A percentile compares a stretch with the other conserved stretches of the same genome.
Conservation (phyloP, 1,140 invertebrate species). For the Habropoda laboriosa region DNA sequence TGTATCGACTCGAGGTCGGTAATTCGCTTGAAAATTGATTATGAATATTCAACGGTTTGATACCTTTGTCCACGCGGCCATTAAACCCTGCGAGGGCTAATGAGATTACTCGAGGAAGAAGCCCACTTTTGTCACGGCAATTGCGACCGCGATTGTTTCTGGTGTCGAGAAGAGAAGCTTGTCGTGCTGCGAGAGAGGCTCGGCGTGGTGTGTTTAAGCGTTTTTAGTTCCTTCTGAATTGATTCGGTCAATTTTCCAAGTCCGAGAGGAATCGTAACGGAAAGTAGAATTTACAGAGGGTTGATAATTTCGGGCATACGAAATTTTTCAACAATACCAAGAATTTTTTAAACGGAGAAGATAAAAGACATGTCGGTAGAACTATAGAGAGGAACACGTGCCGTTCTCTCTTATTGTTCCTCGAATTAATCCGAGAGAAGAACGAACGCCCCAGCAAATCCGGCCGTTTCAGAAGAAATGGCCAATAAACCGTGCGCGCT, state of each 20-base stretch:
- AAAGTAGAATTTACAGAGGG: no score
- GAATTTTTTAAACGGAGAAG: neutral
- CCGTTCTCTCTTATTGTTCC: neutral
- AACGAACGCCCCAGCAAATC: constrained; percentile 1
- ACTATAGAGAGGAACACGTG: neutral
- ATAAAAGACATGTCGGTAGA: neutral
- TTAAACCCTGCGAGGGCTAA: neutral
- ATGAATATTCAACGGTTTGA: neutral
- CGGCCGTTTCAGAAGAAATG: constrained; percentile 10
- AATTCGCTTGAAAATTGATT: neutral
- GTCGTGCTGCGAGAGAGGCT: neutral
- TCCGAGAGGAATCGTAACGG: no score
- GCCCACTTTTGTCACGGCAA: neutral
- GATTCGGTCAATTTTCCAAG: no score
- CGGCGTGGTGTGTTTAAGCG: neutral
- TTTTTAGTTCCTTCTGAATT: neutral
- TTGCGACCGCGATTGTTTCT: neutral
- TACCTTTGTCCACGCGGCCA: neutral
- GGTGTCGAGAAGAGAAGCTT: neutral
- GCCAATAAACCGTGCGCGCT: constrained; percentile 49
- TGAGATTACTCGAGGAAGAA: neutral
- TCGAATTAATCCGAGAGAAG: constrained; percentile 15
- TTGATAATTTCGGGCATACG: no score
- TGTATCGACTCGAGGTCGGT: neutral
- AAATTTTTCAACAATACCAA: no score